Base-by-base conservation (phyloP, 2,113 vertebrate genomes). In the Pelvicachromis taeniatus region DNA sequence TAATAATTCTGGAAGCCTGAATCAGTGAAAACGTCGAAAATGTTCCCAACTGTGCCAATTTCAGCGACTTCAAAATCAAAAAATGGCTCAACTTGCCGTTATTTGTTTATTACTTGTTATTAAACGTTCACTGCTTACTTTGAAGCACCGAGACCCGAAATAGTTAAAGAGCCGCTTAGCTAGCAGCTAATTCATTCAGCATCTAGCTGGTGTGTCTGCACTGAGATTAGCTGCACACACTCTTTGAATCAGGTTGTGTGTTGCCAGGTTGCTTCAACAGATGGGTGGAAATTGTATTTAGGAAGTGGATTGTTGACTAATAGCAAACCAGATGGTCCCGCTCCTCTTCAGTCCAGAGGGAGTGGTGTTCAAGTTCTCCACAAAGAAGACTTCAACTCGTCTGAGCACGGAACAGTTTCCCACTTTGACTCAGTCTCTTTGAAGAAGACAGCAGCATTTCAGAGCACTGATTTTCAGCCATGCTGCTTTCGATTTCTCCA, bases 311-410 rank as follows among this genome's bases (percentile, higher is more conserved):
- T 65, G 61, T 23, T 40, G 33, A 40, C 21, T 65, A 38, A 65
- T 65, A 65, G 61, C 61, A 65, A 65, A 65, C 11, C 61, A 65
- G 61, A 65, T 65, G 61, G 61, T 65, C 19, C 4, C 33, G 38
- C 19, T 65, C 33, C 61, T 65, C 7, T 40, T 40, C 3, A 23
- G 61, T 65, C 61, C 0, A 0, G n/a, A 0, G n/a, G 7, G 35
- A 1, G 35, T 65, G n/a, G 35, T 65, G 61, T 65, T 65, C 61
- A 65, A 65, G 33, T 65, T 65, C 61, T 65, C 19, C 61, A 40
- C 61, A 65, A 65, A 65, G 1, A 65, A 38, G 38, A 65, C 61
- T 65, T 38, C 0, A 31, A 38, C 11, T 65, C 0, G 11, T 13
- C 61, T 65, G 33, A 38, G 33, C 61, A 21, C 19, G 35, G 33